phyloP scores from a whole-genome alignment of 1,140 invertebrate species.

The Samia ricini region DNA sequence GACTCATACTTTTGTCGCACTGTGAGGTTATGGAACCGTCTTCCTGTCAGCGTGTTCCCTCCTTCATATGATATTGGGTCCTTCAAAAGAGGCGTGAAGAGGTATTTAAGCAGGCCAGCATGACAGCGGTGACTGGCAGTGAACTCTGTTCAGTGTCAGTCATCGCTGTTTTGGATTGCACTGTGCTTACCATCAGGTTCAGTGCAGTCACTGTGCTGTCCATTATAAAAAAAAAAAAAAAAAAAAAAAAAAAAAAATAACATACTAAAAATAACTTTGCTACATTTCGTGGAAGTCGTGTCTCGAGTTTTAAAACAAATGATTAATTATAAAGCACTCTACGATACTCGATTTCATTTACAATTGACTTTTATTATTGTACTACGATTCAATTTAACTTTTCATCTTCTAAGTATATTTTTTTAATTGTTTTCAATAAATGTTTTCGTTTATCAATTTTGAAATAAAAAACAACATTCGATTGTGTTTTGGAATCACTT shows the following conservation, averaged over 20 bases:
- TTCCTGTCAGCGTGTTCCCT: too few species aligned
- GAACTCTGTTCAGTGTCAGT: too few species aligned
- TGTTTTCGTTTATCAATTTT: neutral
- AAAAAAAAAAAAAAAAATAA: neutral
- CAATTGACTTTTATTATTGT: neutral
- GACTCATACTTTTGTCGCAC: too few species aligned
- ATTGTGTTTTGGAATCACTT: neutral
- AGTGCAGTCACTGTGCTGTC: too few species aligned
- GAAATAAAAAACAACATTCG: neutral
- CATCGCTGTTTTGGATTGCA: too few species aligned
- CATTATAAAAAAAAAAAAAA: too few species aligned
- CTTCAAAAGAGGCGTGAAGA: too few species aligned
- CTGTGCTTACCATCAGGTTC: too few species aligned
- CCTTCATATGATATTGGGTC: too few species aligned
- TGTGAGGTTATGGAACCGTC: too few species aligned
- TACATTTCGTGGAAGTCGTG: neutral
- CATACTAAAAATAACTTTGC: neutral
- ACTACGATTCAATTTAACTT: neutral
- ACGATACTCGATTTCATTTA: neutral
- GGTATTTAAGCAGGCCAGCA: too few species aligned
- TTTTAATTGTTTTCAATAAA: neutral
- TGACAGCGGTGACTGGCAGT: too few species aligned
- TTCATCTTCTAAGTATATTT: neutral
- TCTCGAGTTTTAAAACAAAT: neutral
- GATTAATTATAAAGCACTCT: neutral